phyloP scores from a whole-genome alignment of 2,113 vertebrate species.

The Progne subis region DNA sequence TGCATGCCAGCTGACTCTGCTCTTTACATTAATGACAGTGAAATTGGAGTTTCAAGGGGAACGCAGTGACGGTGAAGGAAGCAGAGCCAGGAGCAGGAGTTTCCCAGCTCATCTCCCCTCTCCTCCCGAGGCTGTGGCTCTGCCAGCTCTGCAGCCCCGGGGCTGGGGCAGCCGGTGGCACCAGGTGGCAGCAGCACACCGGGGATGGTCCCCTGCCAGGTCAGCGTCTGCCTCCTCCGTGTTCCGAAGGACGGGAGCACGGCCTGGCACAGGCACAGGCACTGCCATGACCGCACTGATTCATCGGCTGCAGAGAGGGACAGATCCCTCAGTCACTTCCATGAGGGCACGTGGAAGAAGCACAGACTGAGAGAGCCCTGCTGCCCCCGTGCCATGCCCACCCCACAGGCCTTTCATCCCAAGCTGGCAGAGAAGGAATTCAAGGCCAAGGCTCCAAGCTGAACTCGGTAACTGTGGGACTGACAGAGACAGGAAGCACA shows the following conservation, averaged over 20 bases:
- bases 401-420: not conserved
- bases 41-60: not conserved
- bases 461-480: not conserved
- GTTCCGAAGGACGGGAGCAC: not conserved
- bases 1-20: not conserved
- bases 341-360: not conserved
- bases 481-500: not conserved
- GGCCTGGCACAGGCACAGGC: not conserved
- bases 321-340: not conserved
- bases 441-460: not conserved
- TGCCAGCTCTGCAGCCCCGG: not conserved
- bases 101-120: not conserved
- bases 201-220: not conserved
- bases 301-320: not conserved
- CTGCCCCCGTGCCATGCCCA: not conserved
- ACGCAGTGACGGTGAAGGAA: not conserved
- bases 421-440: not conserved
- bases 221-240: not conserved
- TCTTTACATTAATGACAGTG: not conserved
- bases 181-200: slow-evolving; percentile 58
- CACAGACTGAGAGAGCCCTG: not conserved
- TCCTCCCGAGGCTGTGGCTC: not conserved
- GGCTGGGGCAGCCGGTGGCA: not conserved
- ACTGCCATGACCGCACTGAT: fast-evolving
- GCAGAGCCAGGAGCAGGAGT: fast-evolving